Evolutionary conservation across 2,113 vertebrate genomes (phyloP), one percentile per base, ranked within the genome.

Genomic region (Thamnaconus septentrionalis): DNA sequence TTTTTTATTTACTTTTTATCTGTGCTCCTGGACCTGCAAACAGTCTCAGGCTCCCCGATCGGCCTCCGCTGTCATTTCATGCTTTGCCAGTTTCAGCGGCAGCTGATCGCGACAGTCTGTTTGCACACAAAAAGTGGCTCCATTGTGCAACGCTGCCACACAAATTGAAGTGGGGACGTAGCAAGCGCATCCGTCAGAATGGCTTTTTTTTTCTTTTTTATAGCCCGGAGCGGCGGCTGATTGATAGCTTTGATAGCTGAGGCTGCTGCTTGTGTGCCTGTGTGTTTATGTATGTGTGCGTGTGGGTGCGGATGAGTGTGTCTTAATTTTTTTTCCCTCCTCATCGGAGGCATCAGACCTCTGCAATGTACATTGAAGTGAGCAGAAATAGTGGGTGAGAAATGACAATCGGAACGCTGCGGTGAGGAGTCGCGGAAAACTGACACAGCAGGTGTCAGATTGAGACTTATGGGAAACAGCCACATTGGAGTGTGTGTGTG

Each of bases 131-230:
- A 61, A 62, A 61, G 63, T 56, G 5, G 6, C 64, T 55, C 54
- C 67, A 41, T 77, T 84, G 71, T 79, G 75, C 59, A 56, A 64
- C 81, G 78, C 83, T 68, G 73, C 64, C 72, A 79, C 87, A 85
- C 83, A 82, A 85, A 87, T 74, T 74, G 81, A 83, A 79, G 57
- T 60, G 75, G 61, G 73, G 82, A 85, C 73, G 73, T 56, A 74
- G 73, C 73, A 80, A 85, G 87, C 83, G 81, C 73, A 84, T 84
- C 87, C 75, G 69, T 83, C 77, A 84, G 84, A 88, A 73, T 44
- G 46, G 75, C 66, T 76, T 72, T 31, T 31, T 31, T 31, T 31
- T 66, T 76, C 72, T 55, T 63, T 56, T 46, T 74, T 81, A 75
- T 75, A 54, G 79, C 87, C 79, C 54, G 9, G 47, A 84, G 82